These are phyloP conservation scores for Colistium nudipinnis DNA, from an alignment of 2,113 vertebrate species.

Conservation along the genomic window DNA sequence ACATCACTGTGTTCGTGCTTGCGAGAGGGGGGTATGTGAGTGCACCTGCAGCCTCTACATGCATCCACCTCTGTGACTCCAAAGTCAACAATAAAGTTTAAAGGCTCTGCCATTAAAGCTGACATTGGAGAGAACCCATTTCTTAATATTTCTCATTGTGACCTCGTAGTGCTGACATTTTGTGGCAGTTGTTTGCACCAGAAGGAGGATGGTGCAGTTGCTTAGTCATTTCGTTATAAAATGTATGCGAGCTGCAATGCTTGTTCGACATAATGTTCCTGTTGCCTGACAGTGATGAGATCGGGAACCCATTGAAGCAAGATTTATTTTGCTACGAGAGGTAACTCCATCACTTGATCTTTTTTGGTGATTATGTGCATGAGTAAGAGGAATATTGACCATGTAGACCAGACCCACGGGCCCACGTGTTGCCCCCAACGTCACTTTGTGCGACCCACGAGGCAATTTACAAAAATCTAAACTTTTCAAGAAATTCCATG, in stretches of 20 bases:
- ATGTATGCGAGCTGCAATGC: background rate
- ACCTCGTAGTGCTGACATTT: slow-evolving; percentile 66
- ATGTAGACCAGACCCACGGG: no score
- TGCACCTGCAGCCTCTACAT: slow-evolving; percentile 50
- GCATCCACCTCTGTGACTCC: slow-evolving; percentile 60
- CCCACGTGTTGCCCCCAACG: no score
- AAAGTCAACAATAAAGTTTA: slow-evolving; percentile 75
- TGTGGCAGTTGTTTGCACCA: slow-evolving; percentile 19
- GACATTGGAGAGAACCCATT: slow-evolving; percentile 47
- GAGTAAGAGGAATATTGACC: background rate
- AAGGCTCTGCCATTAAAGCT: slow-evolving; percentile 74
- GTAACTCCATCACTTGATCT: background rate
- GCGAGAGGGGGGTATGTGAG: background rate
- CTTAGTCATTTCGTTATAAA: slow-evolving; percentile 15
- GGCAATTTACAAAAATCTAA: no score
- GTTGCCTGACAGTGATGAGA: background rate
- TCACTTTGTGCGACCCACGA: no score
- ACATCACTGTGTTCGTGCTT: slow-evolving; percentile 55
- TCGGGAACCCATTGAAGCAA: background rate
- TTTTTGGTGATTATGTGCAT: background rate
- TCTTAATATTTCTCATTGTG: slow-evolving; percentile 65
- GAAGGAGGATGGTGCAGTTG: background rate
- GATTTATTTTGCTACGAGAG: background rate
- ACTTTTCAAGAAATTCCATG: no score
- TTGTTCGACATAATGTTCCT: background rate